A percentile compares a stretch with the other conserved stretches of the same genome.
Evolutionary conservation across 2,797 vertebrate species (phyloP).

Genomic region (Taenioides sp.): DNA sequence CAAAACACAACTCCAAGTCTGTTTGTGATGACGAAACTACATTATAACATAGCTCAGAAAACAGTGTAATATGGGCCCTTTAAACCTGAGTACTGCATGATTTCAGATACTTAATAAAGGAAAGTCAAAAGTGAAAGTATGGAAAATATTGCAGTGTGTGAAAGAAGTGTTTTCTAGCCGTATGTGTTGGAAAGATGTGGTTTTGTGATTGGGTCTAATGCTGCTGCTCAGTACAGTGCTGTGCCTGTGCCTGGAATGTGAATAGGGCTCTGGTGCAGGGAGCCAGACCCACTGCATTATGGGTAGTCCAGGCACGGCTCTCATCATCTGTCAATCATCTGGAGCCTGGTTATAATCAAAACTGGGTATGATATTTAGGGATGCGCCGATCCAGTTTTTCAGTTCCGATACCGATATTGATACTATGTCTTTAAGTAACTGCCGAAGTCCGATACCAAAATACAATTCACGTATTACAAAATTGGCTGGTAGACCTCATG

Average conservation of each 20-base stretch:
- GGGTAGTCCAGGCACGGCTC: conserved; percentile 11
- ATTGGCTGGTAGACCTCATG: too few species aligned
- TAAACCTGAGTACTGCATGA: neutral
- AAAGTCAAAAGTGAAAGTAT: conserved; percentile 13
- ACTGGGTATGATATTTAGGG: neutral
- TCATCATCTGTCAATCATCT: conserved; percentile 11
- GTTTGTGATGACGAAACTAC: too few species aligned
- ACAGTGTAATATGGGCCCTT: too few species aligned
- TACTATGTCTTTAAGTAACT: too few species aligned
- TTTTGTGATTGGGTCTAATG: conserved; percentile 67
- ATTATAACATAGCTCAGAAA: too few species aligned
- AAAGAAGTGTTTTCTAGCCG: conserved; percentile 40
- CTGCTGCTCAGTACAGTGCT: conserved; percentile 65
- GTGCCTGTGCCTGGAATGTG: conserved; percentile 62
- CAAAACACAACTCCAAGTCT: too few species aligned
- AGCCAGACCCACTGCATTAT: conserved; percentile 33
- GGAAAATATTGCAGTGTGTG: conserved; percentile 7
- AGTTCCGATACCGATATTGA: too few species aligned
- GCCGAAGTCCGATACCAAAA: too few species aligned
- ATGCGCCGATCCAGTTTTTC: too few species aligned
- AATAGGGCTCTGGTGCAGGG: conserved; percentile 57
- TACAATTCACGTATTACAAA: too few species aligned
- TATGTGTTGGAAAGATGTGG: conserved; percentile 63
- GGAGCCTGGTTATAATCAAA: neutral
- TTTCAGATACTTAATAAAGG: neutral